Percentiles rank a stretch among this genome's conserved stretches.
These are phyloP conservation scores for Onthophagus sagittarius DNA, from an alignment of 2,888 invertebrate species.

Conservation along the genomic window DNA sequence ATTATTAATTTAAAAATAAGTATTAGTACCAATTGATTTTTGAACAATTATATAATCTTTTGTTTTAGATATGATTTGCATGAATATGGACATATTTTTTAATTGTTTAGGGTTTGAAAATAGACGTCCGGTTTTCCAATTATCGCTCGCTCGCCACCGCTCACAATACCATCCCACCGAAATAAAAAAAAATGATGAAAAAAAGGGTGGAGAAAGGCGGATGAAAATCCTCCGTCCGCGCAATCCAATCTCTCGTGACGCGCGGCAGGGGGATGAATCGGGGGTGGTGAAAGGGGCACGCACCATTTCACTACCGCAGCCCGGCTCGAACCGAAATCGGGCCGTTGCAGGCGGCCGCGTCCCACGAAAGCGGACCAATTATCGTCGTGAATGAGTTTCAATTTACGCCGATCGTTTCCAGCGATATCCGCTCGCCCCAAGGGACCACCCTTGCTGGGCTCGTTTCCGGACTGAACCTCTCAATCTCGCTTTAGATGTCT, in stretches of 20 bases:
- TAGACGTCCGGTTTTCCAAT: slow-evolving; percentile 41
- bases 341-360: slow-evolving; percentile 36
- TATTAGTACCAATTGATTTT: too few species aligned
- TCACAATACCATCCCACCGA: slow-evolving; percentile 27
- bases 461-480: background rate
- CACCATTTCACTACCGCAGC: slow-evolving; percentile 21
- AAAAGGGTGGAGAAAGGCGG: background rate
- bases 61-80: background rate
- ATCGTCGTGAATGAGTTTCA: slow-evolving; percentile 41
- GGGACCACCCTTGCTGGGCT: background rate
- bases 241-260: slow-evolving; percentile 17
- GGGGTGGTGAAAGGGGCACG: slow-evolving; percentile 16
- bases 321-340: slow-evolving; percentile 37
- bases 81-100: background rate
- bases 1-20: too few species aligned
- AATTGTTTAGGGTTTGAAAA: slow-evolving; percentile 28
- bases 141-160: slow-evolving; percentile 29
- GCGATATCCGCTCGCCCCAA: slow-evolving; percentile 2
- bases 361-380: slow-evolving; percentile 28
- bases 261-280: background rate
- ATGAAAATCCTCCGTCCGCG: slow-evolving; percentile 39
- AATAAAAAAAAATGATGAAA: slow-evolving; percentile 37
- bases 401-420: slow-evolving; percentile 35
- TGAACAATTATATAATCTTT: background rate
- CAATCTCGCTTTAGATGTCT: background rate